phyloP scores from a whole-genome alignment of 2,888 invertebrate genomes.

The Resseliella maxima region DNA sequence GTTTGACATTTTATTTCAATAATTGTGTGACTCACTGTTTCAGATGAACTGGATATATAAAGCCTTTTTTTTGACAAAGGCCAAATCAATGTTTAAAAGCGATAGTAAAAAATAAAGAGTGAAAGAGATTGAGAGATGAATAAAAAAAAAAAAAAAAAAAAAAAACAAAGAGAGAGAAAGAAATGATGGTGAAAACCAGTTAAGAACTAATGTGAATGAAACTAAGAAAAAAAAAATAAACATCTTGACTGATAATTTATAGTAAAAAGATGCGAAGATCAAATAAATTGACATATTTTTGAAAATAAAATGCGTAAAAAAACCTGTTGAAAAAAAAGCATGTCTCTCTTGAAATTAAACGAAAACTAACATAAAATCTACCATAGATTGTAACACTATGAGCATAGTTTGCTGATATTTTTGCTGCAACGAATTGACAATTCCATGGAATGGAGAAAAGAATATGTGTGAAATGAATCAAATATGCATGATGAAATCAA shows the following conservation, averaged over 20 bases:
- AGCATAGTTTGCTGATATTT: background rate
- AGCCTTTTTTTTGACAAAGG: background rate
- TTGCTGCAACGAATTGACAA: conserved; percentile 11
- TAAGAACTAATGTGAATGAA: background rate
- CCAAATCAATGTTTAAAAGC: background rate
- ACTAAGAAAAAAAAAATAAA: background rate
- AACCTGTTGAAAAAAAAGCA: conserved; percentile 34
- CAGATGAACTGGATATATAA: background rate
- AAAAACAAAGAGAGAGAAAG: background rate
- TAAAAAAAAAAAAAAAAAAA: background rate
- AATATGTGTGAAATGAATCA: too few species aligned
- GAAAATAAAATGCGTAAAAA: conserved; percentile 43
- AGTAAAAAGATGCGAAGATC: conserved; percentile 31
- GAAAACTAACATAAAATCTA: too few species aligned
- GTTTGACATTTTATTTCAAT: background rate
- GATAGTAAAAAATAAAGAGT: too few species aligned
- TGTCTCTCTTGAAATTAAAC: background rate
- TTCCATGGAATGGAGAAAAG: too few species aligned
- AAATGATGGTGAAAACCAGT: too few species aligned
- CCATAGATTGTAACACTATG: background rate
- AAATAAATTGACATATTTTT: conserved; percentile 35
- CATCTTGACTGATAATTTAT: conserved; percentile 20
- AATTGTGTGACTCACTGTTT: background rate
- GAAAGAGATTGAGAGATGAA: too few species aligned
- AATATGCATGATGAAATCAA: too few species aligned